Evolutionary conservation across 2,888 invertebrate species (phyloP).

Genomic region (Oscheius sp.): DNA sequence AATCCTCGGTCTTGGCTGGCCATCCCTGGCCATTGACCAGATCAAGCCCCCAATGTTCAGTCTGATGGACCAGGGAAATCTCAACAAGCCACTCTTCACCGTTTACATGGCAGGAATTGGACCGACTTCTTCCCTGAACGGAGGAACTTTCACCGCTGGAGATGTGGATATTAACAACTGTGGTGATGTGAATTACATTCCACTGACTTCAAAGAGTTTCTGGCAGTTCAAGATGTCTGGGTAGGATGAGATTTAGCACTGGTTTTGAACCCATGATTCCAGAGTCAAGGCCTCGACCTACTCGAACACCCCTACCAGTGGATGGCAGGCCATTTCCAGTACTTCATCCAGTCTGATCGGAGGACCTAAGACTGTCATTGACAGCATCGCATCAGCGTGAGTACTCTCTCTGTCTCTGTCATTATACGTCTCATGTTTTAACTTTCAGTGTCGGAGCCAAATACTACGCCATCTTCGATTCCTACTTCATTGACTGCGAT

Average conservation of each 20-base stretch:
- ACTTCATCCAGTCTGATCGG: conserved; percentile 66
- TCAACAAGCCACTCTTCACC: conserved; percentile 54
- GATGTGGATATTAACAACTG: conserved; percentile 54
- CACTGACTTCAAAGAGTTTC: conserved; percentile 57
- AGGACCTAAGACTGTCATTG: conserved; percentile 58
- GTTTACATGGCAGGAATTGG: conserved; percentile 52
- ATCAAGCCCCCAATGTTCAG: conserved; percentile 72
- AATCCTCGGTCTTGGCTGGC: conserved; percentile 75
- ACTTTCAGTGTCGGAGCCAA: conserved; percentile 60
- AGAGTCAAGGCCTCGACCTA: conserved; percentile 49
- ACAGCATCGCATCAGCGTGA: conserved; percentile 49
- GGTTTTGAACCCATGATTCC: conserved; percentile 7
- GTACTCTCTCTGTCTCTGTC: conserved; percentile 6
- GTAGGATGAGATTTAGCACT: conserved; percentile 6
- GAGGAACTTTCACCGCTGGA: conserved; percentile 64
- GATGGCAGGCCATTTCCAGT: conserved; percentile 59
- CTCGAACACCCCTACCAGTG: conserved; percentile 39
- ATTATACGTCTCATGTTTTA: no score
- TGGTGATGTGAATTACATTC: conserved; percentile 47
- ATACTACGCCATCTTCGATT: conserved; percentile 48
- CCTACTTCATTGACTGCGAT: conserved; percentile 62
- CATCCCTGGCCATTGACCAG: conserved; percentile 74
- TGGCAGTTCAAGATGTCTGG: conserved; percentile 60
- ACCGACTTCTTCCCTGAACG: conserved; percentile 48
- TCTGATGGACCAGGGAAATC: conserved; percentile 57